A percentile compares a stretch with the other conserved stretches of the same genome.
Conservation (phyloP, 2,888 invertebrate genomes). For the Herminia tarsipennalis region DNA sequence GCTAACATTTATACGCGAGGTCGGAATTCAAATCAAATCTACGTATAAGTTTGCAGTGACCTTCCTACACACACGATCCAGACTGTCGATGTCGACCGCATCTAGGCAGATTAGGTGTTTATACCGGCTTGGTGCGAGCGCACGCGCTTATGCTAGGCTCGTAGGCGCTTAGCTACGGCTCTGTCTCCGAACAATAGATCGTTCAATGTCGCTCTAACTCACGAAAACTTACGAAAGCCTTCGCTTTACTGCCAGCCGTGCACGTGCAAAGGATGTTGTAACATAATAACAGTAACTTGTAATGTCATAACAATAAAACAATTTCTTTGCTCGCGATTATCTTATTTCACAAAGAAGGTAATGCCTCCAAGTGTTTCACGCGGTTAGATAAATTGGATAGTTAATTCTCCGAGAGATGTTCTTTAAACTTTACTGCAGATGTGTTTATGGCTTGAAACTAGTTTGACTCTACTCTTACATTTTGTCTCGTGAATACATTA, state of each 20-base stretch:
- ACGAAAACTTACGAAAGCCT: constrained; percentile 79
- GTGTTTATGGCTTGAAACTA: not conserved
- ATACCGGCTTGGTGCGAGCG: constrained; percentile 2
- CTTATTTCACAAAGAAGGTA: constrained; percentile 32
- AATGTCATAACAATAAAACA: constrained; percentile 37
- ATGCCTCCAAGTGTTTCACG: constrained; percentile 24
- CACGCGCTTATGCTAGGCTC: constrained; percentile 7
- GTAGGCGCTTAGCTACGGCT: constrained; percentile 20
- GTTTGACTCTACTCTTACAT: not conserved
- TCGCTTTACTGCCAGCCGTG: constrained; percentile 45
- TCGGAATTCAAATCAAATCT: constrained; percentile 51
- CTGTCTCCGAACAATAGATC: constrained; percentile 67
- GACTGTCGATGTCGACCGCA: constrained; percentile 42
- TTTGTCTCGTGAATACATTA: not conserved
- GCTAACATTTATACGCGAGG: constrained; percentile 50
- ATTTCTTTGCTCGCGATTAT: constrained; percentile 40
- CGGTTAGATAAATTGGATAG: constrained; percentile 24
- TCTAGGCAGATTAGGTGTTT: constrained; percentile 32
- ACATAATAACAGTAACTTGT: constrained; percentile 39
- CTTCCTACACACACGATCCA: constrained; percentile 71
- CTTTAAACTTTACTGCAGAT: constrained; percentile 3
- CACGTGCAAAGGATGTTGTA: constrained; percentile 51
- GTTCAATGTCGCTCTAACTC: constrained; percentile 72
- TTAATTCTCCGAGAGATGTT: constrained; percentile 18
- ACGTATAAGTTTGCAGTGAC: constrained; percentile 46